Evolutionary conservation across 2,888 invertebrate species (phyloP).

Genomic region (Rhagium mordax): DNA sequence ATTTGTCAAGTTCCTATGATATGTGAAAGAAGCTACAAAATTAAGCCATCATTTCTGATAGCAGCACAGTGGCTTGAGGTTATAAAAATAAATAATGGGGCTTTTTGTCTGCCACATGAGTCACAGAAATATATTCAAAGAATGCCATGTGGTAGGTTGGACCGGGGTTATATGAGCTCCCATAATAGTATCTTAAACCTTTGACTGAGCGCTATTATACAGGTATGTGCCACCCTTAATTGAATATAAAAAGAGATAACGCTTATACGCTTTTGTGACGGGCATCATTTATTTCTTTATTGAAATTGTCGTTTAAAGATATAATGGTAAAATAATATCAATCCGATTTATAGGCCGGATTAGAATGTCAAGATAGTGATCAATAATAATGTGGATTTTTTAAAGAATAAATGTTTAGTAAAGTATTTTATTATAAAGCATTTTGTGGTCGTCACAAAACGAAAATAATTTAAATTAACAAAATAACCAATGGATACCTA

Average conservation of each 20-base stretch:
- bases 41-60: slow-evolving; percentile 44
- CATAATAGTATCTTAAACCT: slow-evolving; percentile 7
- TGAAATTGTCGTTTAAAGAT: no score
- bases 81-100: slow-evolving; percentile 39
- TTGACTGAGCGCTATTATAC: slow-evolving; percentile 4
- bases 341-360: not conserved
- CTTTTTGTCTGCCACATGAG: slow-evolving; percentile 31
- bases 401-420: not conserved
- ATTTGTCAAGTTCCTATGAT: slow-evolving; percentile 21
- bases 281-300: not conserved
- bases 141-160: slow-evolving; percentile 60
- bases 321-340: no score
- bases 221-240: slow-evolving; percentile 4
- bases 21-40: slow-evolving; percentile 25
- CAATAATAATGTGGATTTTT: no score
- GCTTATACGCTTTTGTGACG: not conserved
- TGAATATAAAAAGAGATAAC: not conserved
- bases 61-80: slow-evolving; percentile 37
- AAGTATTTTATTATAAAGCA: no score
- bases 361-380: not conserved
- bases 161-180: slow-evolving; percentile 24
- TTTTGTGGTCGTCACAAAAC: no score
- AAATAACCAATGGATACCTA: no score
- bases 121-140: slow-evolving; percentile 52
- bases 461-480: no score